A percentile compares a stretch with the other conserved stretches of the same genome.
Conservation (phyloP, 2,113 vertebrate genomes). For the Etia nguti region DNA sequence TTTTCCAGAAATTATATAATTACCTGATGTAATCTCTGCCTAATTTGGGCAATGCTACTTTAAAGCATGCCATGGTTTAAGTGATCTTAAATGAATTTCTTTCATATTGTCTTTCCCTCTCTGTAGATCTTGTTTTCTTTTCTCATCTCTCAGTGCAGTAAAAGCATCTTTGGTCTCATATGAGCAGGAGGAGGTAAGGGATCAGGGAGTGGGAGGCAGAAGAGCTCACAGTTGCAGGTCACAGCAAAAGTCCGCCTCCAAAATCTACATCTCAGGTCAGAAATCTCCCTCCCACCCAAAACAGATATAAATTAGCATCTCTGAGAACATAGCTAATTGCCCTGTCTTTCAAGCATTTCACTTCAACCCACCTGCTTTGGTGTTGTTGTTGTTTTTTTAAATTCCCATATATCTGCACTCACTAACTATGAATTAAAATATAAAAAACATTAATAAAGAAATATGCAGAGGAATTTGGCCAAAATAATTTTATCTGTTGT, state of each 20-base stretch:
- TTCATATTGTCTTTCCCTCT: neutral
- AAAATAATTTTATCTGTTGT: neutral
- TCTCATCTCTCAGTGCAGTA: neutral
- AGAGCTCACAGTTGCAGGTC: neutral
- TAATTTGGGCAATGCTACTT: neutral
- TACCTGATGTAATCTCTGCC: neutral
- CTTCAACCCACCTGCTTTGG: neutral
- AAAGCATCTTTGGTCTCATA: neutral
- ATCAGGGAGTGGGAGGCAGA: conserved; percentile 33
- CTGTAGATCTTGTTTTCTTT: neutral
- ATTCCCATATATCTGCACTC: neutral
- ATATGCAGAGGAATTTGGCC: neutral
- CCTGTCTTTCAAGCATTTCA: neutral
- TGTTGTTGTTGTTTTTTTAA: neutral
- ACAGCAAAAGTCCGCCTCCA: conserved; percentile 5
- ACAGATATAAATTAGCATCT: neutral
- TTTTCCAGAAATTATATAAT: neutral
- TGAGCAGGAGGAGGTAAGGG: conserved; percentile 7
- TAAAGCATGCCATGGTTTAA: neutral
- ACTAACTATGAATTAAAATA: neutral
- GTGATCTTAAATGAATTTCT: neutral
- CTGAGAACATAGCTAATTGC: neutral
- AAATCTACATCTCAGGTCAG: conserved; percentile 14
- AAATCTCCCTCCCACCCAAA: neutral
- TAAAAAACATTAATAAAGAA: neutral